Evolutionary conservation across 2,797 vertebrate species (phyloP).

Genomic region (Anguilla anguilla): DNA sequence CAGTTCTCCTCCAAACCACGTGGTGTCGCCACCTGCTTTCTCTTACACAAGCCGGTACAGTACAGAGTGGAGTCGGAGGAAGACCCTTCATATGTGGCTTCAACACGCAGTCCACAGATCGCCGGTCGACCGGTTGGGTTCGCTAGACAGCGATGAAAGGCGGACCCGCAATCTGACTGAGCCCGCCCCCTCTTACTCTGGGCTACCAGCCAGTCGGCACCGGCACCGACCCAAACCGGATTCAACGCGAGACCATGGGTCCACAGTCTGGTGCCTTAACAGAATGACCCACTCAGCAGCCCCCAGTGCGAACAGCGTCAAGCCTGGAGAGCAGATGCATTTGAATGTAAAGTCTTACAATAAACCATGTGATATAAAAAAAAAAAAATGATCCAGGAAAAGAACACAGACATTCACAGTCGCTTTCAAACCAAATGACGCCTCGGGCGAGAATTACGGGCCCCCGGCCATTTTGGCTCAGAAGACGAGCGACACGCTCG

Average conservation of each 20-base stretch:
- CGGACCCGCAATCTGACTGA: no score
- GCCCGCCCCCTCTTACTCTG: no score
- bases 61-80: background rate
- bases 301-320: background rate
- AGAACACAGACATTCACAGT: background rate
- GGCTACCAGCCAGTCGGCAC: no score
- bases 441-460: background rate
- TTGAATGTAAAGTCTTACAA: background rate
- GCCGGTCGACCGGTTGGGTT: background rate
- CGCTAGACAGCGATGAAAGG: background rate
- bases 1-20: background rate
- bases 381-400: background rate
- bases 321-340: background rate
- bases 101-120: background rate
- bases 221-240: no score
- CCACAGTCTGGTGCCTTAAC: no score
- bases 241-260: no score
- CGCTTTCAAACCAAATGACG: background rate
- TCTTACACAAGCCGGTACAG: background rate
- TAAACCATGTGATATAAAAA: background rate
- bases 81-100: background rate
- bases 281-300: no score
- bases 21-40: background rate
- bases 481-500: background rate
- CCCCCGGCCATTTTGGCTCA: background rate